Base-by-base conservation (phyloP, 2,113 vertebrate genomes). In the Uropsilus gracilis region DNA sequence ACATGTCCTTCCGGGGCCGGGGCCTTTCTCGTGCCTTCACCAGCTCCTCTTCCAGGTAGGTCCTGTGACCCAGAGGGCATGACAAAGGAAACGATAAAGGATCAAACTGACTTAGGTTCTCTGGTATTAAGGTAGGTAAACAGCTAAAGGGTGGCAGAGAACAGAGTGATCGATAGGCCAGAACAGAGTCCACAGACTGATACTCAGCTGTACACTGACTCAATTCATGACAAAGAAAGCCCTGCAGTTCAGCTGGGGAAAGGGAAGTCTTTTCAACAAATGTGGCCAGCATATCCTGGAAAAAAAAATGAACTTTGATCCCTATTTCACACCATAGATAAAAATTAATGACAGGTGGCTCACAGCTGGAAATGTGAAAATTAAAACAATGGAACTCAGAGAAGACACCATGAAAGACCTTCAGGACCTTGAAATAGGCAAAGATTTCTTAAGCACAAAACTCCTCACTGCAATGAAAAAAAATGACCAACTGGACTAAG, bases 41-140 rank as follows among this genome's bases (percentile, higher is more conserved):
- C 84, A 99, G 98, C 97, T 99, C 99, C 88, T 99, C 99, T 84
- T 99, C 99, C 92, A 99, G 98, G 96, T 99, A 99, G 0, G 99
- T 99, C 97, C 99, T 99, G 80, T 8, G 11, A 84, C 75, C 82
- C 6, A 34, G 44, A 77, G 48, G 55, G 69, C 3, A 16, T 30
- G 48, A 48, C 91, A 85, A 86, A 50, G 50, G 13, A 30, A 37
- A 96, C 94, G 4, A 34, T 59, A 73, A 85, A 37, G 48, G 34
- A 59, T 17, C 39, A 32, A 82, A 8, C 48, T 28, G 32, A 26
- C 63, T 71, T 18, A 24, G 0, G 6, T 68, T 81, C 73, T 39
- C 69, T 50, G 22, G 42, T 32, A 30, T 0, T 13, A 61, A 92
- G 55, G 61, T 30, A 24, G 68, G 30, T 46, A 34, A 28, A 82